These are phyloP conservation scores for Sycophila sp. DNA, from an alignment of 1,140 invertebrate genomes.

Conservation along the genomic window DNA sequence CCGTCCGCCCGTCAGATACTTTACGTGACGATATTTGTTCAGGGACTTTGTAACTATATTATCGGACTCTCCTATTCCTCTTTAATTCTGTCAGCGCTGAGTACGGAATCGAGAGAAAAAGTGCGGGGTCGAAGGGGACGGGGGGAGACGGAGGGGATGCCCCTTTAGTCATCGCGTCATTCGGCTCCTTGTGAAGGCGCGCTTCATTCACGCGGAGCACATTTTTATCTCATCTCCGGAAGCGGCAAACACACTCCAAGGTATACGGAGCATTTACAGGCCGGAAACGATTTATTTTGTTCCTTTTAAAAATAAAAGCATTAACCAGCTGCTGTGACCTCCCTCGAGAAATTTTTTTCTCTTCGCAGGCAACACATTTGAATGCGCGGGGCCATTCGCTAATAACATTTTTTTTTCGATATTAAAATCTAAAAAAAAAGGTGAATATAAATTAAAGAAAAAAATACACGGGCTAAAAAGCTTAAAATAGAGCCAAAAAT, in stretches of 20 bases:
- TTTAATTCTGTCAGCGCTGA: neutral
- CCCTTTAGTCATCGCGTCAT: constrained; percentile 11
- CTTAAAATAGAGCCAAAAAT: too few relatives aligned
- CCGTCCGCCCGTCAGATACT: too few relatives aligned
- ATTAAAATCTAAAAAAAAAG: too few relatives aligned
- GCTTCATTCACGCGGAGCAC: neutral
- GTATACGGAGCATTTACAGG: neutral
- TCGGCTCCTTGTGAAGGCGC: neutral
- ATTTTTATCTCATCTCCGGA: constrained; percentile 36
- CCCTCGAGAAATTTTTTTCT: too few relatives aligned
- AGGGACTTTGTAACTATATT: neutral
- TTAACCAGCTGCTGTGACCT: neutral
- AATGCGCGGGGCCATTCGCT: too few relatives aligned
- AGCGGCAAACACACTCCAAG: neutral
- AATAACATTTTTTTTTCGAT: too few relatives aligned
- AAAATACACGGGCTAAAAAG: too few relatives aligned
- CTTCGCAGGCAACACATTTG: too few relatives aligned
- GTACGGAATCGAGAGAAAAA: neutral
- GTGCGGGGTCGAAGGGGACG: neutral
- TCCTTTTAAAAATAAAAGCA: constrained; percentile 27
- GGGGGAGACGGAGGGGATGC: neutral
- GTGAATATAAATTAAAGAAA: too few relatives aligned
- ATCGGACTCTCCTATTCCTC: neutral
- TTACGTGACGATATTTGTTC: neutral
- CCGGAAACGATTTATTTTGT: constrained; percentile 31